Evolutionary conservation across 2,888 invertebrate species (phyloP).

Genomic region (Drosophila prolongata): DNA sequence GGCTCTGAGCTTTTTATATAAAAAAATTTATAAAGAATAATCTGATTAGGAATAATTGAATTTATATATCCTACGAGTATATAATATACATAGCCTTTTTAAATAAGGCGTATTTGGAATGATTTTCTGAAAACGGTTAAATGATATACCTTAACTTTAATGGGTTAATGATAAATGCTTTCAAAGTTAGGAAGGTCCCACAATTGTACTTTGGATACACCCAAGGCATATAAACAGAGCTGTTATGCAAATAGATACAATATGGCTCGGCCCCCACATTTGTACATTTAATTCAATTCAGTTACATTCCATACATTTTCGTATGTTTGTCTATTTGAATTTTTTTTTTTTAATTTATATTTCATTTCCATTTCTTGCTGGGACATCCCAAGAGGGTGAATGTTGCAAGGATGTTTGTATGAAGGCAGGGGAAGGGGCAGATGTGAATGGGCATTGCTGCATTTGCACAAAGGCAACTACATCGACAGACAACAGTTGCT

Average conservation of each 20-base stretch:
- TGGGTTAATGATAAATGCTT: no score
- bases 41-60: no score
- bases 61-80: no score
- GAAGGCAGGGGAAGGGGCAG: slow-evolving; percentile 1
- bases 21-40: no score
- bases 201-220: no score
- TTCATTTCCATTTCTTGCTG: slow-evolving; percentile 69
- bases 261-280: slow-evolving; percentile 6
- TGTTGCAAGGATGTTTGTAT: background rate
- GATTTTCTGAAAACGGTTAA: no score
- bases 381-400: slow-evolving; percentile 54
- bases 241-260: slow-evolving; percentile 2
- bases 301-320: slow-evolving; percentile 54
- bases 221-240: background rate
- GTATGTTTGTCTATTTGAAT: slow-evolving; percentile 27
- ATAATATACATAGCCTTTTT: no score
- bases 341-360: slow-evolving; percentile 59
- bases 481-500: slow-evolving; percentile 45
- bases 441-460: slow-evolving; percentile 49
- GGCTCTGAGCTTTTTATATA: no score
- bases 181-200: no score
- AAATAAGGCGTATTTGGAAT: no score
- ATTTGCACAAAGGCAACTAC: slow-evolving; percentile 53
- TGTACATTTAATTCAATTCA: slow-evolving; percentile 69
- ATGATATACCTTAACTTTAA: background rate